Evolutionary conservation across 2,113 vertebrate genomes (phyloP).

Genomic region (Cheilinus undulatus): DNA sequence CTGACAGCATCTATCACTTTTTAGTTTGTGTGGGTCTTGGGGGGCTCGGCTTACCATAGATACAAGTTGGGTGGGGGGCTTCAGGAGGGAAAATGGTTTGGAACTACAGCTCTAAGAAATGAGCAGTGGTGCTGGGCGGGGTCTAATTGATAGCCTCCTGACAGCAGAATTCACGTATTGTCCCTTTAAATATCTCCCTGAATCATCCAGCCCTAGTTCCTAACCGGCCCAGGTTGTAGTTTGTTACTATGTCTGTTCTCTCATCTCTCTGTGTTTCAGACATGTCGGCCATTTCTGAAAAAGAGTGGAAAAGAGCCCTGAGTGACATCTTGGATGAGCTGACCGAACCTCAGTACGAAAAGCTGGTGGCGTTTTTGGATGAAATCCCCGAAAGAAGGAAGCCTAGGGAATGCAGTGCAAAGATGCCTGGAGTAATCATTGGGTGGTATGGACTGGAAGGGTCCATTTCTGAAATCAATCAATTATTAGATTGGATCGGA

Average conservation of each 20-base stretch:
- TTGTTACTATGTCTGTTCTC: background rate
- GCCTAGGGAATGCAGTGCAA: rapidly evolving
- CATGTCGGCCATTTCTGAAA: background rate
- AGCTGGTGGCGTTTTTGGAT: background rate
- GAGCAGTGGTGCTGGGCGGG: no score
- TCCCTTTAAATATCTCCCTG: no score
- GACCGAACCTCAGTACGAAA: rapidly evolving
- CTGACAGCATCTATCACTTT: no score
- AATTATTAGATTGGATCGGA: background rate
- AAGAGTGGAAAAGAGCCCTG: background rate
- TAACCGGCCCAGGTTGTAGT: no score
- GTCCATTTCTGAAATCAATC: background rate
- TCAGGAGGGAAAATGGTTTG: no score
- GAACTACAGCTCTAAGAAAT: no score
- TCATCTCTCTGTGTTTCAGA: background rate
- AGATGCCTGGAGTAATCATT: slow-evolving; percentile 1
- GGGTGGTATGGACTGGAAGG: background rate
- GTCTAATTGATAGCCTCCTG: no score
- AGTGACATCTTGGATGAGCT: slow-evolving; percentile 1
- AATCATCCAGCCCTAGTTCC: no score
- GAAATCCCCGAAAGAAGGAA: background rate
- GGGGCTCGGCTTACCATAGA: no score
- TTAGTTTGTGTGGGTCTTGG: no score
- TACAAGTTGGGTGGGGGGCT: no score
- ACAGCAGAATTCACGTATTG: no score